Conservation (phyloP, 37 sponge, comb jelly and placozoan genomes). For the Axinella damicornis region DNA sequence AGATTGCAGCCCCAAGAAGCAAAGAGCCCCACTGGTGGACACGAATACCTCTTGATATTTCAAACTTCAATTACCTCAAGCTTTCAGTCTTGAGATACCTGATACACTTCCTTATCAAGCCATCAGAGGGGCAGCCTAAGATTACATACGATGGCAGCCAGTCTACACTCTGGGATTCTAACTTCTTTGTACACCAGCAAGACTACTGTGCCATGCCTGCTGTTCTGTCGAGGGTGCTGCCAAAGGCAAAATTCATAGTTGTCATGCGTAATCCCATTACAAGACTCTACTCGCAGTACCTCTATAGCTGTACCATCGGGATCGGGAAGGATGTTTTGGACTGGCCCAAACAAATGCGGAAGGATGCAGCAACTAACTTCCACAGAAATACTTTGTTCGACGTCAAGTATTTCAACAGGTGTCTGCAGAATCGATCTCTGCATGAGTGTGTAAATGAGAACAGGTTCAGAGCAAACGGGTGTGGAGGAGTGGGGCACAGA, state of each 20-base stretch:
- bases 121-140: background rate
- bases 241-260: constrained; percentile 35
- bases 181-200: background rate
- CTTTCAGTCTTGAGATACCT: background rate
- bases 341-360: background rate
- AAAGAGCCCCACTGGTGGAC: constrained; percentile 55
- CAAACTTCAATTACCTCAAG: background rate
- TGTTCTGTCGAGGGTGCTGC: constrained; percentile 13
- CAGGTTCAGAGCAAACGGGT: background rate
- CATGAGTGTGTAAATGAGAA: background rate
- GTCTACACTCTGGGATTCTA: constrained; percentile 26
- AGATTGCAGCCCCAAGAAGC: background rate
- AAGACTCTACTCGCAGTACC: constrained; percentile 21
- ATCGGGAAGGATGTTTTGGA: background rate
- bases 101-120: background rate
- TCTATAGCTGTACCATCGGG: constrained; percentile 1
- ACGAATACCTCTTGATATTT: background rate
- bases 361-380: background rate
- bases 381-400: background rate
- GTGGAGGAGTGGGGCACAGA: background rate
- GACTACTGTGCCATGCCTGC: constrained; percentile 25
- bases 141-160: constrained; percentile 23
- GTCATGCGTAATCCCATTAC: constrained; percentile 30
- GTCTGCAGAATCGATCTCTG: background rate
- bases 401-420: background rate